phyloP scores from a whole-genome alignment of 2,797 vertebrate genomes.

The Ctenopoma multispine region DNA sequence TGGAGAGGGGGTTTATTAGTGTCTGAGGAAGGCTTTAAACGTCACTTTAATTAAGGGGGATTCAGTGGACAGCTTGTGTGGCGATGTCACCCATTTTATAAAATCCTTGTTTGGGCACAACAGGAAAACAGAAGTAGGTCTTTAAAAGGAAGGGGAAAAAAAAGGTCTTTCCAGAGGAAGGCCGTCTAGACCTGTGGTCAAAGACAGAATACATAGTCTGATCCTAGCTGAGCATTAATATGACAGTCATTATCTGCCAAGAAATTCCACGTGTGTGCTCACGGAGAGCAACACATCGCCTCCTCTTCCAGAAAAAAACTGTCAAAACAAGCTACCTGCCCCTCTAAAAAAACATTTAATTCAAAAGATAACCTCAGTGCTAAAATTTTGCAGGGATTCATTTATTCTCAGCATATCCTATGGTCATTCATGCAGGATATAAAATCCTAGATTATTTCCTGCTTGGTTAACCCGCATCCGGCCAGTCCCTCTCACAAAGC shows the following conservation, averaged over 20 bases:
- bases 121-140: conserved; percentile 78
- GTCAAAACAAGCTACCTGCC: conserved; percentile 53
- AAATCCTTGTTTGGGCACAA: conserved; percentile 88
- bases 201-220: conserved; percentile 80
- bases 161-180: conserved; percentile 69
- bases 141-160: conserved; percentile 68
- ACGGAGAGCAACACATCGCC: conserved; percentile 31
- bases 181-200: conserved; percentile 80
- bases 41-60: conserved; percentile 92
- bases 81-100: conserved; percentile 87
- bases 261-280: conserved; percentile 77
- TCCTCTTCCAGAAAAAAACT: conserved; percentile 38
- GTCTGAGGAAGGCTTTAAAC: conserved; percentile 87
- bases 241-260: conserved; percentile 81
- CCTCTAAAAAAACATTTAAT: conserved; percentile 63
- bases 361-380: conserved; percentile 77
- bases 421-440: conserved; percentile 86
- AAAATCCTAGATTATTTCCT: conserved; percentile 89
- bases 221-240: conserved; percentile 80
- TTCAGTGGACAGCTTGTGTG: conserved; percentile 89
- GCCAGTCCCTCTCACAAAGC: conserved; percentile 86
- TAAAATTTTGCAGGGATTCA: conserved; percentile 81
- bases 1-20: conserved; percentile 89
- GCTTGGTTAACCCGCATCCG: conserved; percentile 88
- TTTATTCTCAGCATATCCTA: conserved; percentile 87